Conservation (phyloP, 2,113 vertebrate species). For the Chamaea fasciata region DNA sequence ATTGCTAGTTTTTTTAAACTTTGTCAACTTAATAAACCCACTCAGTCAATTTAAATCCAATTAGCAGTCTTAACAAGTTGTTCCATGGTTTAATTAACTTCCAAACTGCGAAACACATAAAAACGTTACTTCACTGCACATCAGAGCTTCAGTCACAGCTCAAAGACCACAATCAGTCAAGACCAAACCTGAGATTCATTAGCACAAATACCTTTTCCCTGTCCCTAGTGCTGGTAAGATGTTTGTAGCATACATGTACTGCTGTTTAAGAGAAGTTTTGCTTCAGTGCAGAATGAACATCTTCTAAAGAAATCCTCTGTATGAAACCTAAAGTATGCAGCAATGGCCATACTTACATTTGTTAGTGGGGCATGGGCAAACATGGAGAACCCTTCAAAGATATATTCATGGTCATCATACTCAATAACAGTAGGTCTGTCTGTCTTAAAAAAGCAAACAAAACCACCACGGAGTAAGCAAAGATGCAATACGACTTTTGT, state of each 20-base stretch:
- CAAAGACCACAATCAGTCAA: neutral
- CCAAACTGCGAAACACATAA: conserved; percentile 10
- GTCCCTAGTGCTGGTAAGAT: neutral
- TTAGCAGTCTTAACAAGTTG: conserved; percentile 32
- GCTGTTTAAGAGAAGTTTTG: neutral
- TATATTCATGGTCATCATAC: conserved; percentile 98
- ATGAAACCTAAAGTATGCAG: neutral
- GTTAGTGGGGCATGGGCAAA: conserved; percentile 92
- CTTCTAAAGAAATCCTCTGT: neutral
- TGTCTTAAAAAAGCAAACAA: conserved; percentile 77
- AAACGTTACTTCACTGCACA: neutral
- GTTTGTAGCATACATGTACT: neutral
- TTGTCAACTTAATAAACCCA: conserved; percentile 8
- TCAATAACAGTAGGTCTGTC: conserved; percentile 96
- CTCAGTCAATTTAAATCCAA: neutral
- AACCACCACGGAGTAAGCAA: neutral
- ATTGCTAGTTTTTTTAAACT: neutral
- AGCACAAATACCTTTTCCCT: neutral
- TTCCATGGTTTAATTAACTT: conserved; percentile 32
- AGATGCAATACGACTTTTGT: neutral
- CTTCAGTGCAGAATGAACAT: neutral
- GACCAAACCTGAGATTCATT: conserved; percentile 15
- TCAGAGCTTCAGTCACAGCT: neutral
- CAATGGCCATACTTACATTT: conserved; percentile 77
- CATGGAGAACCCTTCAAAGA: conserved; percentile 98